Conservation (phyloP, 1,140 invertebrate genomes). For the Drosophila nigromelanica region DNA sequence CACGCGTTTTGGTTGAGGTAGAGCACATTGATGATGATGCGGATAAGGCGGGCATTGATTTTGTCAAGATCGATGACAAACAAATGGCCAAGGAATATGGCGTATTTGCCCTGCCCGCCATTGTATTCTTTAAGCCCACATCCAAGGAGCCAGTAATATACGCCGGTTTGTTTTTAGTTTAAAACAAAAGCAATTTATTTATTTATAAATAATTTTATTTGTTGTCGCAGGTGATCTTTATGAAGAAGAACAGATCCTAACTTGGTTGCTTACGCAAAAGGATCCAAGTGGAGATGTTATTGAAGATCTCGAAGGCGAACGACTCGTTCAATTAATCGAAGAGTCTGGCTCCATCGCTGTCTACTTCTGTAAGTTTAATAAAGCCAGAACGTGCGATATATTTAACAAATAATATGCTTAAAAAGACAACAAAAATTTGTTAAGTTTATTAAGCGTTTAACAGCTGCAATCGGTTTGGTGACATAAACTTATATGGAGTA, state of each 20-base stretch:
- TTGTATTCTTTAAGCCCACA: slow-evolving; percentile 94
- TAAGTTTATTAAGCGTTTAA: slow-evolving; percentile 45
- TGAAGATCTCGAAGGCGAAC: slow-evolving; percentile 93
- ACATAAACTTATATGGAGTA: slow-evolving; percentile 45
- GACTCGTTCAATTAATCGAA: slow-evolving; percentile 91
- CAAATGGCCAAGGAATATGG: slow-evolving; percentile 93
- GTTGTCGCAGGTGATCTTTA: slow-evolving; percentile 91
- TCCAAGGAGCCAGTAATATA: slow-evolving; percentile 97
- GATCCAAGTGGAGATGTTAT: slow-evolving; percentile 95
- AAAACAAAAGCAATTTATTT: neutral
- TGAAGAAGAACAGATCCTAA: slow-evolving; percentile 94
- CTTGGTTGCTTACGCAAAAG: slow-evolving; percentile 95
- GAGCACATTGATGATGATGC: slow-evolving; percentile 97
- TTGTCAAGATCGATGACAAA: slow-evolving; percentile 96
- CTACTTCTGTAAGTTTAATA: slow-evolving; percentile 93
- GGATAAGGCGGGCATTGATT: slow-evolving; percentile 95
- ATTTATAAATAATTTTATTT: neutral
- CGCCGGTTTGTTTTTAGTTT: slow-evolving; percentile 87
- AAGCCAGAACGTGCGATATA: slow-evolving; percentile 33
- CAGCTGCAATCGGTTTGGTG: slow-evolving; percentile 81
- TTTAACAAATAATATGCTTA: slow-evolving; percentile 32
- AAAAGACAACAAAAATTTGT: slow-evolving; percentile 14
- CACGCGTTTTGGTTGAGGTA: slow-evolving; percentile 93
- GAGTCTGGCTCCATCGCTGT: slow-evolving; percentile 93
- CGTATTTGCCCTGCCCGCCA: slow-evolving; percentile 94